Evolutionary conservation across 2,113 vertebrate species (phyloP).

Genomic region (Caranx ignobilis): DNA sequence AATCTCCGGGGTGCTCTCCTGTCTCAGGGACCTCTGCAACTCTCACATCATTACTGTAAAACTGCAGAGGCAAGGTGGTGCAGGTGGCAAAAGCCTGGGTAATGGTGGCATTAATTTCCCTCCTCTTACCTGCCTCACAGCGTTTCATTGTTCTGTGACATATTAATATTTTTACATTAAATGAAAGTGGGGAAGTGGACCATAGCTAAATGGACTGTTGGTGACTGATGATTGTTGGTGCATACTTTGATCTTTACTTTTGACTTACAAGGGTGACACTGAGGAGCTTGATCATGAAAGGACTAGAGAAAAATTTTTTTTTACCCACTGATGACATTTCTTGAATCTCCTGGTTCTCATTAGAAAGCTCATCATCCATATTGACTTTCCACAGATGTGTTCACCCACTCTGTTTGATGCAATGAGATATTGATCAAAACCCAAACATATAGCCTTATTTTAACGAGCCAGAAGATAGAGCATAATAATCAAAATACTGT

Average conservation of each 20-base stretch:
- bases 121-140: slow-evolving; percentile 8
- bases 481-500: slow-evolving; percentile 5
- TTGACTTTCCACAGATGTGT: slow-evolving; percentile 48
- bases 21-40: slow-evolving; percentile 29
- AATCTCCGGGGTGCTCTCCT: slow-evolving; percentile 45
- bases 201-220: slow-evolving; percentile 3
- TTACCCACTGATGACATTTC: slow-evolving; percentile 16
- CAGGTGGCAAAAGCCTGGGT: slow-evolving; percentile 26
- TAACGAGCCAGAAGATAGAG: background rate
- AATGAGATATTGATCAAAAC: slow-evolving; percentile 29
- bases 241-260: background rate
- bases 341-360: slow-evolving; percentile 35
- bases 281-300: slow-evolving; percentile 6
- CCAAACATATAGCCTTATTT: slow-evolving; percentile 27
- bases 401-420: slow-evolving; percentile 38
- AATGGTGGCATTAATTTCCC: slow-evolving; percentile 20
- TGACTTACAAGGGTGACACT: slow-evolving; percentile 1
- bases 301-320: background rate
- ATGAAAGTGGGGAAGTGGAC: background rate
- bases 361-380: slow-evolving; percentile 24
- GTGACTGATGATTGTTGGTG: background rate
- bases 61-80: slow-evolving; percentile 23
- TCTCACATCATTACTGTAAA: slow-evolving; percentile 37
- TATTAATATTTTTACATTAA: slow-evolving; percentile 36
- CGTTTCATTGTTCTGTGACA: slow-evolving; percentile 39